phyloP scores from a whole-genome alignment of 1,140 invertebrate genomes.

The Archegozetes longisetosus region DNA sequence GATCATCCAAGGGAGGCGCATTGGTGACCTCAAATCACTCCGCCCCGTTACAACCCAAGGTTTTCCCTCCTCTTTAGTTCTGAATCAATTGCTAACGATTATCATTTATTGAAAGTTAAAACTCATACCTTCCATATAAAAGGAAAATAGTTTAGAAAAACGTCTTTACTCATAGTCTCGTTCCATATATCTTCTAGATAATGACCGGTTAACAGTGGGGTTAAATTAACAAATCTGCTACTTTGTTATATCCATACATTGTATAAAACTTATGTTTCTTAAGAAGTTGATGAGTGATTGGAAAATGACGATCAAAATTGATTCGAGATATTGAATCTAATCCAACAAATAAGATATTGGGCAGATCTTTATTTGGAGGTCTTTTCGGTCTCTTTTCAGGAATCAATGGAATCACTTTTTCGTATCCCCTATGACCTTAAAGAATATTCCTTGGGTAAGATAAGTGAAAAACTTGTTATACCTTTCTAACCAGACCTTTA shows the following conservation, averaged over 20 bases:
- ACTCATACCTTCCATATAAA: constrained; percentile 16
- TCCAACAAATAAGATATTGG: constrained; percentile 25
- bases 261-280: constrained; percentile 17
- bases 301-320: constrained; percentile 26
- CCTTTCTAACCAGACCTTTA: neutral
- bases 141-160: constrained; percentile 12
- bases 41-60: too few relatives aligned
- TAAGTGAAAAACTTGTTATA: neutral
- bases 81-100: constrained; percentile 16
- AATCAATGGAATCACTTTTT: neutral
- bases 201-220: constrained; percentile 28
- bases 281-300: constrained; percentile 16
- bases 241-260: constrained; percentile 26
- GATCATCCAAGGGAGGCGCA: too few relatives aligned
- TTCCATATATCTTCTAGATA: constrained; percentile 24
- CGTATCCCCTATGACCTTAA: neutral
- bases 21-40: too few relatives aligned
- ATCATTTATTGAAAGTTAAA: constrained; percentile 19
- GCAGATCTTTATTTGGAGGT: neutral
- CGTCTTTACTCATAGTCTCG: constrained; percentile 14
- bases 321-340: constrained; percentile 25
- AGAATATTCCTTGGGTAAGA: neutral
- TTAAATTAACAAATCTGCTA: constrained; percentile 26
- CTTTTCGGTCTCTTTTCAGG: neutral
- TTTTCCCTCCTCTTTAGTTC: too few relatives aligned